Evolutionary conservation across 1,140 invertebrate species (phyloP).

Genomic region (Hylaeus volcanicus): DNA sequence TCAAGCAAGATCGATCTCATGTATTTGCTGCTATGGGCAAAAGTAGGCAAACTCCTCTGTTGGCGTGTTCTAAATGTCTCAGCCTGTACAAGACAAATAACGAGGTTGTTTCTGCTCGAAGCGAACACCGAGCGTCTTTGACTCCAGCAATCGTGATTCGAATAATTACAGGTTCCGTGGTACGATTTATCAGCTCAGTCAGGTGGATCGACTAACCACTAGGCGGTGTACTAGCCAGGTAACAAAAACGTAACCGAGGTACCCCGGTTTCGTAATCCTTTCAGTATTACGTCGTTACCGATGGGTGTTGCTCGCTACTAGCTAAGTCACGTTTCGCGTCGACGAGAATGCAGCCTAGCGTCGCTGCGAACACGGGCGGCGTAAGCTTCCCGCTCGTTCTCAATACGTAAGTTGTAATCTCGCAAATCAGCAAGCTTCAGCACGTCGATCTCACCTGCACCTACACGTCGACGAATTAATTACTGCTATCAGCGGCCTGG

Average conservation of each 20-base stretch:
- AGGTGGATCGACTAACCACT: neutral
- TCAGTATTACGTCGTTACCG: neutral
- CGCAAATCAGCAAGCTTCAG: constrained; percentile 37
- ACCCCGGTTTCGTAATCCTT: constrained; percentile 4
- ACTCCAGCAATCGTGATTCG: too few species aligned
- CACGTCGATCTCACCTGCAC: constrained; percentile 26
- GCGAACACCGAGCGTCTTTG: too few species aligned
- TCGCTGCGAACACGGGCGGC: neutral
- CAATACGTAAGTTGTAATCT: constrained; percentile 44
- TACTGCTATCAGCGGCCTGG: constrained; percentile 46
- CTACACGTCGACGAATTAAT: constrained; percentile 56
- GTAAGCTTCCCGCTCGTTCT: neutral
- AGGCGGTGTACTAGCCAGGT: neutral
- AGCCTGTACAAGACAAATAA: too few species aligned
- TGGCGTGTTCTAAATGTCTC: too few species aligned
- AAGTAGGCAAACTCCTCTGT: too few species aligned
- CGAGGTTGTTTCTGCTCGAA: too few species aligned
- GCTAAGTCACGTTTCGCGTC: constrained; percentile 48
- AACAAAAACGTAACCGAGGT: neutral
- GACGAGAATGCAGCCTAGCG: neutral
- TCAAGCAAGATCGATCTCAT: too few species aligned
- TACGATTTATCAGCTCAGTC: neutral
- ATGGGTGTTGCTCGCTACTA: neutral
- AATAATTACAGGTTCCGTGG: too few species aligned
- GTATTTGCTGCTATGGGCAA: too few species aligned